Base-by-base conservation (phyloP, 2,888 invertebrate genomes). In the Synanthedon formicaeformis region DNA sequence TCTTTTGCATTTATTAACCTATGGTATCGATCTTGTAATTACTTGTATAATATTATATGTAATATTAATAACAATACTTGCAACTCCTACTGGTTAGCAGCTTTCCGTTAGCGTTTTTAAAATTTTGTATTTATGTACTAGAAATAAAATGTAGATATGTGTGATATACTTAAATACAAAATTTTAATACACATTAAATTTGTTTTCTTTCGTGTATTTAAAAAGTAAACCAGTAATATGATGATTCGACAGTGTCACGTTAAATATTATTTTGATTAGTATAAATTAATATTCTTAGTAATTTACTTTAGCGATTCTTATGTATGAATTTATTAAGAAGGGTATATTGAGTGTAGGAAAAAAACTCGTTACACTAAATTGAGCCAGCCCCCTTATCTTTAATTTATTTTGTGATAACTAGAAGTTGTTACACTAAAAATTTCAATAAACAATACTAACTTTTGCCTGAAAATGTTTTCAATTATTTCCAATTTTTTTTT, bases 91-190 rank as follows among this genome's bases (percentile, higher is more conserved):
- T 81, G 87, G 85, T 86, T 83, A 81, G 82, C 80, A 81, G 82
- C 80, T 87, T 82, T 85, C 84, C 73, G 83, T 88, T 88, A 83
- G 78, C 78, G 71, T 73, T 68, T 77, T 83, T 88, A 88, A 88
- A 88, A 87, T 88, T 88, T 88, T 88, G 88, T 88, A 88, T 88
- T 88, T 88, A 88, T 88, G 80, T 82, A 82, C 84, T 88, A 85
- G 84, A 83, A 81, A 79, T 81, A 83, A 88, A 81, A 78, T 88
- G 88, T 88, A 88, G 88, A 88, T 88, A 88, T 82, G 75, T 81
- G 82, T 83, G 77, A 84, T 83, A 82, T 85, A 45, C 45, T 12
- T 45, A 87, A 88, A 88, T 88, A 88, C 88, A 88, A 88, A 88
- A 88, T 88, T 88, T 88, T 88, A 87, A 84, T 71, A 81, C 76